Conservation (phyloP, 2,113 vertebrate species). For the Morone saxatilis region DNA sequence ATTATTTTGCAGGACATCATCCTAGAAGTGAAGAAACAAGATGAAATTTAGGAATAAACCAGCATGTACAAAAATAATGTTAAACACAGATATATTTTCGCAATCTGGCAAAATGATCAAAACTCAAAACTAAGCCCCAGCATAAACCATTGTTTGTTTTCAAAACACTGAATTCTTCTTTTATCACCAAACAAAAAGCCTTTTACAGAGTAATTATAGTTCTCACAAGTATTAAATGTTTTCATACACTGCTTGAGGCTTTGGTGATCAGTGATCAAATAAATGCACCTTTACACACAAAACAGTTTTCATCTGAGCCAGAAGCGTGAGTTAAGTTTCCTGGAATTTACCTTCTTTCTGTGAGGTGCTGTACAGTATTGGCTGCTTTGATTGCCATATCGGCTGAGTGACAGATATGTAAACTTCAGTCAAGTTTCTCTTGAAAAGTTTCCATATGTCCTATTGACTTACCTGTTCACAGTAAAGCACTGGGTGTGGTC, state of each 20-base stretch:
- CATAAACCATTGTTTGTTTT: slow-evolving; percentile 30
- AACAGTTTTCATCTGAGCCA: not conserved
- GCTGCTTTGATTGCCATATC: slow-evolving; percentile 23
- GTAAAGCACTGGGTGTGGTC: slow-evolving; percentile 48
- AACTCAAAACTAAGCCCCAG: not conserved
- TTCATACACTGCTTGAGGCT: slow-evolving; percentile 4
- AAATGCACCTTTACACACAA: not conserved
- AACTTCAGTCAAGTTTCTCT: slow-evolving; percentile 25
- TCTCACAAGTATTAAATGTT: slow-evolving; percentile 19
- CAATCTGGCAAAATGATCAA: not conserved
- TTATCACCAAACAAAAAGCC: slow-evolving; percentile 26
- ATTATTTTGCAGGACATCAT: not conserved
- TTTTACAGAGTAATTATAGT: slow-evolving; percentile 20
- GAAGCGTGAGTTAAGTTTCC: not conserved
- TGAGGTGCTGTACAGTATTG: slow-evolving; percentile 17
- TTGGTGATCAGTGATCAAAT: slow-evolving; percentile 5
- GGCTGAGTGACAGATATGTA: slow-evolving; percentile 46
- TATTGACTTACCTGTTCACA: slow-evolving; percentile 68
- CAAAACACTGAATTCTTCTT: slow-evolving; percentile 2
- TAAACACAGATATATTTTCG: not conserved
- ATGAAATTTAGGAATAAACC: not conserved
- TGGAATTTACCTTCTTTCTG: slow-evolving; percentile 35
- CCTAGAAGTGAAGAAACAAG: not conserved
- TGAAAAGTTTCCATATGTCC: slow-evolving; percentile 56
- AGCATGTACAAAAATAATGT: not conserved